Percentiles rank a stretch among this genome's conserved stretches.
Conservation (phyloP, 2,888 invertebrate species). For the Mechanitis messenoides region DNA sequence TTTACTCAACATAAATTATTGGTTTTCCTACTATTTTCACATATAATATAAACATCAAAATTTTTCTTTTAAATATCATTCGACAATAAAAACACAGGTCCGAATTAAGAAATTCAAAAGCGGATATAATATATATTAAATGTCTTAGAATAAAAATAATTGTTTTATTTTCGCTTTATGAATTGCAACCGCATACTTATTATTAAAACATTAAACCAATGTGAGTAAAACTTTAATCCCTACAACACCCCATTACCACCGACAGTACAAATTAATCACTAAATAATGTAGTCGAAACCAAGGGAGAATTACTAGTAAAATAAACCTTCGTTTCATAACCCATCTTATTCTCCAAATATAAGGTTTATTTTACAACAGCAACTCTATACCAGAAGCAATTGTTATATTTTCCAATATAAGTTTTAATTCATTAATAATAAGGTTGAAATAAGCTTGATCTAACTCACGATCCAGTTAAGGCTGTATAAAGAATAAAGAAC, state of each 20-base stretch:
- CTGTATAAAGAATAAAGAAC: not conserved
- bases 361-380: not conserved
- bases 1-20: too few relatives aligned
- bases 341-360: not conserved
- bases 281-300: conserved; percentile 32
- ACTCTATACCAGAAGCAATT: not conserved
- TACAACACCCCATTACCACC: conserved; percentile 18
- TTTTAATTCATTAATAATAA: not conserved
- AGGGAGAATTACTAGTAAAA: conserved; percentile 17
- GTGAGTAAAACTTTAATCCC: conserved; percentile 3
- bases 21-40: too few relatives aligned
- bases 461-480: not conserved
- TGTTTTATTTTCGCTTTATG: too few relatives aligned
- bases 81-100: too few relatives aligned
- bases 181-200: too few relatives aligned
- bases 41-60: too few relatives aligned
- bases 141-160: too few relatives aligned
- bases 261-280: conserved; percentile 48
- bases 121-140: too few relatives aligned
- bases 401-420: not conserved
- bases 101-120: too few relatives aligned
- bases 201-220: conserved; percentile 4
- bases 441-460: not conserved
- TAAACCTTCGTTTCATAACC: conserved; percentile 5
- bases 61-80: too few relatives aligned